Evolutionary conservation across 2,113 vertebrate species (phyloP).

Genomic region (Eidolon helvum): DNA sequence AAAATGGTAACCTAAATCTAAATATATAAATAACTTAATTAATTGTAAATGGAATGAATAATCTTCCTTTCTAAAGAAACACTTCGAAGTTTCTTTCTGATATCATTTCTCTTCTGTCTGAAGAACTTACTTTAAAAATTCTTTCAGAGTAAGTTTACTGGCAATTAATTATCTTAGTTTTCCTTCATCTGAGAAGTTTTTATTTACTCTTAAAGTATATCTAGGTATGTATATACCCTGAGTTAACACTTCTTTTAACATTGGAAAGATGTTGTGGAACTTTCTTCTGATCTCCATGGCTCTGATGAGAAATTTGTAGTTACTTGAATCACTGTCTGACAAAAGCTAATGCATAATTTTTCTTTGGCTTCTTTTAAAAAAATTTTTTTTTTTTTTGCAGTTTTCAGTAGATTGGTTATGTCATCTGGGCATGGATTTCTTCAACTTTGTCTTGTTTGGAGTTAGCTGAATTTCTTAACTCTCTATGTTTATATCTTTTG

Average conservation of each 20-base stretch:
- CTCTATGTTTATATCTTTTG: not conserved
- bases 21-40: not conserved
- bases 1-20: not conserved
- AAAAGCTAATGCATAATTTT: not conserved
- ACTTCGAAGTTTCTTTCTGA: not conserved
- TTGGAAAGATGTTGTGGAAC: not conserved
- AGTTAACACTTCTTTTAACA: not conserved
- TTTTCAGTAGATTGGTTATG: not conserved
- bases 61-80: not conserved
- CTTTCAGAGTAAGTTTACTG: not conserved
- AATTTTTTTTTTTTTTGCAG: not conserved
- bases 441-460: not conserved
- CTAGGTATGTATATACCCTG: not conserved
- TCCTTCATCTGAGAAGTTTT: conserved; percentile 3
- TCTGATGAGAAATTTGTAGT: not conserved
- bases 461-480: not conserved
- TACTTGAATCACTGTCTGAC: not conserved
- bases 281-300: not conserved
- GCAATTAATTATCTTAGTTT: not conserved
- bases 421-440: not conserved
- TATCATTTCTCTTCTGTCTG: not conserved
- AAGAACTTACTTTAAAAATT: not conserved
- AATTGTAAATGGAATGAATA: not conserved
- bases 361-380: not conserved
- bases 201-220: not conserved